Evolutionary conservation across 2,797 vertebrate species (phyloP).

Genomic region (Falco peregrinus): DNA sequence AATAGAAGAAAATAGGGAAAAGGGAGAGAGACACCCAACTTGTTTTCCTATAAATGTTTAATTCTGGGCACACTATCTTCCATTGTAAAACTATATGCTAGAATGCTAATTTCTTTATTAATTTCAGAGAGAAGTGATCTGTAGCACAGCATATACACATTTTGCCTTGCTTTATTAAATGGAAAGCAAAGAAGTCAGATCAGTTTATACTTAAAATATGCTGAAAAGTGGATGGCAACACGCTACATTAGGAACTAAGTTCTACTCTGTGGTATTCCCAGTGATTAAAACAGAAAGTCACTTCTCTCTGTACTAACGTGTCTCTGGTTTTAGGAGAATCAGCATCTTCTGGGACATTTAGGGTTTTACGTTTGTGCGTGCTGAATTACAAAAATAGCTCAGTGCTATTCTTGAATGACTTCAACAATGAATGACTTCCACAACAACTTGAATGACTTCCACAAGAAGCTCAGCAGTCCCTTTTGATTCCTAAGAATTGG

Average conservation of each 20-base stretch:
- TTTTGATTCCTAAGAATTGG: slow-evolving; percentile 5
- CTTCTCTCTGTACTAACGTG: slow-evolving; percentile 34
- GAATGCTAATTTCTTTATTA: slow-evolving; percentile 31
- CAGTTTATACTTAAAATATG: slow-evolving; percentile 34
- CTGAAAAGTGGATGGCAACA: slow-evolving; percentile 47
- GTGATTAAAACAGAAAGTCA: slow-evolving; percentile 38
- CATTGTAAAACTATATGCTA: not conserved
- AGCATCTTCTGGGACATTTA: slow-evolving; percentile 49
- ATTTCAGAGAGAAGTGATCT: slow-evolving; percentile 25
- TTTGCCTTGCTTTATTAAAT: slow-evolving; percentile 47
- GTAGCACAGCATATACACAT: slow-evolving; percentile 23
- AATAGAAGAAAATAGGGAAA: not conserved
- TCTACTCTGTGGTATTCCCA: slow-evolving; percentile 35
- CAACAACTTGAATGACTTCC: not conserved
- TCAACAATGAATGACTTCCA: too few relatives aligned
- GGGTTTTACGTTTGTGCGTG: not conserved
- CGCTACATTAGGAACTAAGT: slow-evolving; percentile 15
- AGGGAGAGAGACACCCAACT: not conserved
- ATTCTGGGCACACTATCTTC: slow-evolving; percentile 6
- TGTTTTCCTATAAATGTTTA: not conserved
- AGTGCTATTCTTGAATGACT: not conserved
- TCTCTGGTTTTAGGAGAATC: slow-evolving; percentile 50
- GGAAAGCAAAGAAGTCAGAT: slow-evolving; percentile 56
- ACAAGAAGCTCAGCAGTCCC: not conserved
- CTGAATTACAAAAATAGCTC: slow-evolving; percentile 26